phyloP scores from a whole-genome alignment of 92 coral and sea anemone genomes.

The Siderastrea radians region DNA sequence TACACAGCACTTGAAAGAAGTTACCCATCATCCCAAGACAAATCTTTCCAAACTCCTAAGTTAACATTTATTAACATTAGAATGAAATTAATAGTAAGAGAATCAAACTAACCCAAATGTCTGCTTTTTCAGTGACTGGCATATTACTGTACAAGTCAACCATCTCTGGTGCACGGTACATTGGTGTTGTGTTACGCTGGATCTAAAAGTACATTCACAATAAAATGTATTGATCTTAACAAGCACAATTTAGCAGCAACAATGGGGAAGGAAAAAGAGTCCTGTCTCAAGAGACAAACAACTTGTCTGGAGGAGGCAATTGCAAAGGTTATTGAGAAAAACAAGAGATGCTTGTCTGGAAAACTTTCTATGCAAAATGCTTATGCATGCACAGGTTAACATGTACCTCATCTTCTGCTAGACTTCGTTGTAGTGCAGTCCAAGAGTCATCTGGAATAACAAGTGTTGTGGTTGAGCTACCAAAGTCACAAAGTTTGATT shows the following conservation, averaged over 20 bases:
- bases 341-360: no score
- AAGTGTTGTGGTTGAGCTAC: constrained; percentile 86
- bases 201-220: constrained; percentile 55
- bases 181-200: constrained; percentile 98
- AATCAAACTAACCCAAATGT: constrained; percentile 85
- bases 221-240: not conserved
- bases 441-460: constrained; percentile 91
- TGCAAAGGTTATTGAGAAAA: no score
- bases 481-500: constrained; percentile 96
- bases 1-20: no score
- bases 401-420: constrained; percentile 94
- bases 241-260: not conserved
- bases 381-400: not conserved
- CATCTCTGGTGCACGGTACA: constrained; percentile 99
- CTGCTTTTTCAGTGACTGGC: constrained; percentile 93
- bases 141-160: constrained; percentile 94
- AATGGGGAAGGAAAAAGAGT: no score
- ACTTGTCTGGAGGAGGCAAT: no score
- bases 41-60: no score
- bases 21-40: no score
- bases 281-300: no score
- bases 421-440: constrained; percentile 93
- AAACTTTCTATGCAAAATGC: no score
- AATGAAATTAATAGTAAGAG: not conserved
- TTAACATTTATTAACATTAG: not conserved